Evolutionary conservation across 2,113 vertebrate species (phyloP).

Genomic region (Xiphophorus hellerii): DNA sequence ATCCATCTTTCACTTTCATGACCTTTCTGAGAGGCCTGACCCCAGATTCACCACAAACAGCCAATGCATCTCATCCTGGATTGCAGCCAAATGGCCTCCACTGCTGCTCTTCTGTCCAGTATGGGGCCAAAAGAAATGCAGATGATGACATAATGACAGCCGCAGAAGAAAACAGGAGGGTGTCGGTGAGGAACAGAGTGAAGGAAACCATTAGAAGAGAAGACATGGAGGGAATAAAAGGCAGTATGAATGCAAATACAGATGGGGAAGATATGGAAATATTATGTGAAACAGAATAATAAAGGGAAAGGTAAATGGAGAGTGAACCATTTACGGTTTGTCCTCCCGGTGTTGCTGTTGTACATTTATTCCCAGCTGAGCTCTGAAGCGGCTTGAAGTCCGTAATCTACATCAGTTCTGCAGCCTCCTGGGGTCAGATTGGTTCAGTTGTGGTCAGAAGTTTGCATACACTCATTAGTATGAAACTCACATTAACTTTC

Average conservation of each 20-base stretch:
- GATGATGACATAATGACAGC: slow-evolving; percentile 51
- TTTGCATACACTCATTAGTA: neutral
- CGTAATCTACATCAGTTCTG: neutral
- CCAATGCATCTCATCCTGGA: slow-evolving; percentile 52
- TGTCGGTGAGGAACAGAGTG: slow-evolving; percentile 28
- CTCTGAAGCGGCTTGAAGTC: neutral
- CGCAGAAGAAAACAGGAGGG: slow-evolving; percentile 30
- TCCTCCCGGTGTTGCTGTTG: slow-evolving; percentile 13
- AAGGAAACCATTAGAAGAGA: slow-evolving; percentile 36
- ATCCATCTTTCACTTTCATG: slow-evolving; percentile 53
- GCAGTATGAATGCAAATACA: slow-evolving; percentile 24
- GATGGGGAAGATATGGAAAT: slow-evolving; percentile 23
- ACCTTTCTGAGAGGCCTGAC: slow-evolving; percentile 41
- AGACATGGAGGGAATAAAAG: slow-evolving; percentile 18
- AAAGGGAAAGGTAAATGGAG: slow-evolving; percentile 10
- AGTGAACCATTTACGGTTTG: neutral
- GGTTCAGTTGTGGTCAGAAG: neutral
- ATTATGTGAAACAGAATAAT: slow-evolving; percentile 27
- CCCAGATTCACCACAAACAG: slow-evolving; percentile 42
- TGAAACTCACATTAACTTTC: too few species aligned
- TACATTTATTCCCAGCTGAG: neutral
- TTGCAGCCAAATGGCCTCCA: slow-evolving; percentile 35
- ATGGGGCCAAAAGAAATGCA: slow-evolving; percentile 14
- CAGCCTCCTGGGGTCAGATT: slow-evolving; percentile 1
- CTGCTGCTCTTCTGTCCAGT: slow-evolving; percentile 35